Base-by-base conservation (phyloP, 2,888 invertebrate genomes). In the Lithophane socia region DNA sequence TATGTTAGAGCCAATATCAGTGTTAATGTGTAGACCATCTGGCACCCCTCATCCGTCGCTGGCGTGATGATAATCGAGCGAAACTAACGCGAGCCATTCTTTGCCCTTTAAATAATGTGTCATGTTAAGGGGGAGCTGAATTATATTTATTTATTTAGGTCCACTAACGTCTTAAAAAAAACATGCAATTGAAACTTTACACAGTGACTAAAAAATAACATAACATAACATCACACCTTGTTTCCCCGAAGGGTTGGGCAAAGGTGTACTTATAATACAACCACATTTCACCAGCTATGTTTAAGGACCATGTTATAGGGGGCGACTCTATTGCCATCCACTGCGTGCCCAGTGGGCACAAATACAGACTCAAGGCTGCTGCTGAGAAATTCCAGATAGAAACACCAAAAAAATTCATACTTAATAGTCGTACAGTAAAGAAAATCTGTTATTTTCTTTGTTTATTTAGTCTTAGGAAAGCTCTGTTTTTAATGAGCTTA, bases 1-100 rank as follows among this genome's bases (percentile, higher is more conserved):
- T 75, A 79, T 79, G 87, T 86, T 83, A 76, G 86, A 87, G 87
- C 87, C 90, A 91, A 92, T 94, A 93, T 92, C 87, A 84, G 88
- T 89, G 91, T 90, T 94, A 95, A 95, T 94, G 93, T 90, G 82
- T 74, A 67, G 67, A 69, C 89, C 95, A 95, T 94, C 93, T 95
- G 95, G 88, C 91, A 88, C 86, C 88, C 86, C 88, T 85, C 79
- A 87, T 83, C 72, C 64, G 73, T 58, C 72, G 69, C 60, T 67
- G 65, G 77, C 82, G 84, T 84, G 88, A 86, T 88, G 92, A 92
- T 94, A 94, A 94, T 94, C 90, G 90, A 85, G 90, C 92, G 92
- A 86, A 89, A 93, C 94, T 94, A 95, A 94, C 92, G 88, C 86
- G 82, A 82, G 80, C 82, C 83, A 90, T 91, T 92, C 91, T 93